phyloP scores from a whole-genome alignment of 2,113 vertebrate genomes.

The Bettongia penicillata region DNA sequence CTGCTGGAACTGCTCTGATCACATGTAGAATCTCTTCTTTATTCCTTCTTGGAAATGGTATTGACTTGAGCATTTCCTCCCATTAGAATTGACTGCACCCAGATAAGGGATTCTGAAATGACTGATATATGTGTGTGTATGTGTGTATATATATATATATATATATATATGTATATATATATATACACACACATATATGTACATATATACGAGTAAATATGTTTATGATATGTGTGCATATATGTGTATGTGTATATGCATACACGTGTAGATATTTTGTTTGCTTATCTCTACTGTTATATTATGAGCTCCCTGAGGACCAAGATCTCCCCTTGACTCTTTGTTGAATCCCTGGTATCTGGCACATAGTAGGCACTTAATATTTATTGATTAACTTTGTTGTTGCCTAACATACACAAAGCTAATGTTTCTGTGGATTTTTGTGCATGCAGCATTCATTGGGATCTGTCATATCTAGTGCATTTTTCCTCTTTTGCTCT shows the following conservation, averaged over 20 bases:
- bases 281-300: neutral
- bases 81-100: neutral
- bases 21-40: neutral
- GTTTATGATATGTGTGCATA: neutral
- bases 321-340: neutral
- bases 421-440: neutral
- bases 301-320: neutral
- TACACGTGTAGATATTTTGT: neutral
- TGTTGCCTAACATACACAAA: neutral
- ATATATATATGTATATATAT: no score
- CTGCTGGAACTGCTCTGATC: neutral
- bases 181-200: no score
- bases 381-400: neutral
- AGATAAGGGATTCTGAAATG: neutral
- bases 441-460: neutral
- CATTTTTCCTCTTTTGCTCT: neutral
- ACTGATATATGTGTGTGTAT: neutral
- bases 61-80: neutral
- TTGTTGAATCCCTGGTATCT: neutral
- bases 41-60: neutral
- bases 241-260: neutral
- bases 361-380: neutral
- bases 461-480: neutral
- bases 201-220: no score
- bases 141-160: neutral